Conservation (phyloP, 2,113 vertebrate species). For the Gallinago media region DNA sequence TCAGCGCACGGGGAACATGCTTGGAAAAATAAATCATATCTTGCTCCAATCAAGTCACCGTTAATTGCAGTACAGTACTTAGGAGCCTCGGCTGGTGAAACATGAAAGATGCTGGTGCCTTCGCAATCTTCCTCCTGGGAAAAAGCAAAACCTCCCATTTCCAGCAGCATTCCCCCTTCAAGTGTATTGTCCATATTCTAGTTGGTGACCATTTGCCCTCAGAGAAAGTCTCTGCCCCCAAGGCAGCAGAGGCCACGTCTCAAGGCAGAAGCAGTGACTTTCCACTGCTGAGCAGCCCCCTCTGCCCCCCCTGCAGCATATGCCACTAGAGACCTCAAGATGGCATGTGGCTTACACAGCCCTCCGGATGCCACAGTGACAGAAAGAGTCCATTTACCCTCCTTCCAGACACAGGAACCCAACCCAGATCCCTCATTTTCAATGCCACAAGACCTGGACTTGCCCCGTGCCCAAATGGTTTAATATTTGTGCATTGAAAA, state of each 20-base stretch:
- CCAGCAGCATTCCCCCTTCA: background rate
- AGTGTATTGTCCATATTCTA: fast-evolving
- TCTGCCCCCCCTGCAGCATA: fast-evolving
- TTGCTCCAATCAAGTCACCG: background rate
- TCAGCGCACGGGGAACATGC: background rate
- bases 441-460: background rate
- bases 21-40: background rate
- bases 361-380: background rate
- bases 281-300: background rate
- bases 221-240: background rate
- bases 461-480: background rate
- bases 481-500: background rate
- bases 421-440: background rate
- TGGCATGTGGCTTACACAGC: background rate
- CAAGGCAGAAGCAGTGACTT: background rate
- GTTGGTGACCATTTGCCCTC: background rate
- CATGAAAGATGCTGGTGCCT: background rate
- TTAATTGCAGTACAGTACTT: background rate
- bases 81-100: fast-evolving
- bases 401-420: fast-evolving
- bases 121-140: background rate
- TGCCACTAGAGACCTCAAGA: background rate
- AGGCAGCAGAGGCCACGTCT: background rate
- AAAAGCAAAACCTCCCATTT: background rate
- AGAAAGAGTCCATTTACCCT: background rate